Evolutionary conservation across 2,113 vertebrate species (phyloP), one percentile per base, ranked within the genome.

Genomic region (Zosterops hypoxanthus): DNA sequence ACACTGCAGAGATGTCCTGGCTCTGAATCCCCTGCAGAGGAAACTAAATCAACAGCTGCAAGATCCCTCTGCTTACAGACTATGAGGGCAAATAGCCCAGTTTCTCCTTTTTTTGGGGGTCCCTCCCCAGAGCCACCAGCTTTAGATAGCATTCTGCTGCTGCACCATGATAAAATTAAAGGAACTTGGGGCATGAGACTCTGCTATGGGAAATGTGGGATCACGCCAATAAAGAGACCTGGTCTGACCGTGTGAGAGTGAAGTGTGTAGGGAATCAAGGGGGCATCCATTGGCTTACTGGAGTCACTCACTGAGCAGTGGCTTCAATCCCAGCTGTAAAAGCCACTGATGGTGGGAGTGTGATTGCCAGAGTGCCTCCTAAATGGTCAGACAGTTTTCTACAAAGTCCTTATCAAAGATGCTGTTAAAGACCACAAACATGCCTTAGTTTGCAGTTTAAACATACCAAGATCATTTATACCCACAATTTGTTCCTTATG

Each of bases 21-120:
- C 15, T 61, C 33, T 18, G 41, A 87, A 91, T 42, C 14, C 5
- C 29, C 49, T 23, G 33, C 5, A 28, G 44, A 64, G 25, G 15
- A 68, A 92, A 36, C 12, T 7, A 39, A 56, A 81, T 42, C 55
- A 64, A 53, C 31, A 59, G 24, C 23, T 66, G 33, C 5, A 82
- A 66, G 33, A 66, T 4, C 19, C 20, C 15, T 0, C 0, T 33
- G 34, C 1, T 0, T 5, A 50, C 3, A 23, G 26, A 57, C 26
- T 33, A 6, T 44, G 26, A 65, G 52, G 34, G 4, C 19, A 57
- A 72, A 73, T 23, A 81, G 3, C 4, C 26, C 12, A 81, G 9
- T 31, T 81, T 57, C 22, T 42, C 44, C 31, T 18, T 72, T 88
- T 49, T 22, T 6, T 2, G 33, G 13, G 3, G 2, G 5, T 33